These are phyloP conservation scores for Epinephelus cyanopodus DNA, from an alignment of 2,113 vertebrate genomes.

Conservation along the genomic window DNA sequence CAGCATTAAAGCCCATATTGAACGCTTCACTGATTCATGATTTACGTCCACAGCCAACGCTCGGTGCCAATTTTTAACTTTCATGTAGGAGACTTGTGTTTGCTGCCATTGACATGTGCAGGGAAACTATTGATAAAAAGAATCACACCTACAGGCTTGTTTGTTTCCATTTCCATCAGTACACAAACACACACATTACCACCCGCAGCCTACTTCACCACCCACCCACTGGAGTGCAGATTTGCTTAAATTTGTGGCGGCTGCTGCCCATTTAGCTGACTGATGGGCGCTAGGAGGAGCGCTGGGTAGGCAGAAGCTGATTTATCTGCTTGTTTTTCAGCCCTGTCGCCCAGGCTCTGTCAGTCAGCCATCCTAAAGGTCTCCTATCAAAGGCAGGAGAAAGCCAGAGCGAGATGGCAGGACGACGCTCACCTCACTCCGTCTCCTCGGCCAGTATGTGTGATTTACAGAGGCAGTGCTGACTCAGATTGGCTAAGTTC, in stretches of 20 bases:
- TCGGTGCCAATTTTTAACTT: not conserved
- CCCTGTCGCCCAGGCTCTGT: constrained; percentile 57
- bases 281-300: constrained; percentile 64
- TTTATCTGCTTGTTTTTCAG: constrained; percentile 77
- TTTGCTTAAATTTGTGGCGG: constrained; percentile 65
- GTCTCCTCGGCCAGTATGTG: not conserved
- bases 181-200: constrained; percentile 26
- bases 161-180: constrained; percentile 18
- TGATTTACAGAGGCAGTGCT: constrained; percentile 56
- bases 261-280: constrained; percentile 69
- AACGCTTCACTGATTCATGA: not conserved
- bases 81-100: not conserved
- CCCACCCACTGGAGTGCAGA: constrained; percentile 32
- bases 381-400: constrained; percentile 37
- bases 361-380: constrained; percentile 62
- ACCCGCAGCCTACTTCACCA: constrained; percentile 6
- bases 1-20: not conserved
- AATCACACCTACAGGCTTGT: not conserved
- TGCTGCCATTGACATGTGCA: not conserved
- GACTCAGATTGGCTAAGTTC: constrained; percentile 48
- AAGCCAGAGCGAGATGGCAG: constrained; percentile 18
- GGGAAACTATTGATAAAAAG: constrained; percentile 5
- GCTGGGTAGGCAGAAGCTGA: constrained; percentile 56
- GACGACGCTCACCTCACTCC: constrained; percentile 16
- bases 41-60: not conserved